Conservation (phyloP, 2,888 invertebrate species). For the Brachyptera risi region DNA sequence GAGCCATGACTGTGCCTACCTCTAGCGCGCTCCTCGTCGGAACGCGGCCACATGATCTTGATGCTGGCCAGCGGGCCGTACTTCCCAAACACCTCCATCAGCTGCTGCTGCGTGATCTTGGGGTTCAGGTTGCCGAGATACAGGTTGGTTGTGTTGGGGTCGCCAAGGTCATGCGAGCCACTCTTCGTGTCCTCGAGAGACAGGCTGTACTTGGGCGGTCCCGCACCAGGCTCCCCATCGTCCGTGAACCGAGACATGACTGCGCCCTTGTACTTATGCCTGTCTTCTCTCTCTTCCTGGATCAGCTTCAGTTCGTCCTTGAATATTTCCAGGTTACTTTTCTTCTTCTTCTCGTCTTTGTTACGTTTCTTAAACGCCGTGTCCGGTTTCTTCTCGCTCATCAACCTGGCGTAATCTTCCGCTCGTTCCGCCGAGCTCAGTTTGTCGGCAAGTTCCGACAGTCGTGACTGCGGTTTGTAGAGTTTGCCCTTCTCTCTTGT, state of each 20-base stretch:
- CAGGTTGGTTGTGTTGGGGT: slow-evolving; percentile 96
- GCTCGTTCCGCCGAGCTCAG: slow-evolving; percentile 59
- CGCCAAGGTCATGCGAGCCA: slow-evolving; percentile 91
- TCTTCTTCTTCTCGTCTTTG: slow-evolving; percentile 60
- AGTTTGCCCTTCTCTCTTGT: slow-evolving; percentile 83
- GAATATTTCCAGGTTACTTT: slow-evolving; percentile 95
- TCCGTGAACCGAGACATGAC: slow-evolving; percentile 46
- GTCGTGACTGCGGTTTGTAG: slow-evolving; percentile 84
- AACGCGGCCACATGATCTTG: slow-evolving; percentile 99
- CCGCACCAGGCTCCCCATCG: not conserved
- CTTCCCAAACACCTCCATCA: slow-evolving; percentile 93
- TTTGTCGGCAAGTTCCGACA: slow-evolving; percentile 57
- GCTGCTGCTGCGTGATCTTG: slow-evolving; percentile 93
- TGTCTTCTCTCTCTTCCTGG: slow-evolving; percentile 94
- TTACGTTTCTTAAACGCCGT: slow-evolving; percentile 44
- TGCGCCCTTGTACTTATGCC: slow-evolving; percentile 84
- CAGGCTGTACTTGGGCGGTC: not conserved
- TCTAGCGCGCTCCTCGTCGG: slow-evolving; percentile 96
- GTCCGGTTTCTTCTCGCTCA: slow-evolving; percentile 63
- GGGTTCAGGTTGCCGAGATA: slow-evolving; percentile 97
- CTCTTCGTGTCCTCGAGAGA: slow-evolving; percentile 39
- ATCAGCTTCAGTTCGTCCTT: slow-evolving; percentile 98
- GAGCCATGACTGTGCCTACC: slow-evolving; percentile 95
- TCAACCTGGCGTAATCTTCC: slow-evolving; percentile 62
- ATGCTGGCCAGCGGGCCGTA: slow-evolving; percentile 93